phyloP scores from a whole-genome alignment of 2,113 vertebrate species.

The Xiphorhynchus elegans region DNA sequence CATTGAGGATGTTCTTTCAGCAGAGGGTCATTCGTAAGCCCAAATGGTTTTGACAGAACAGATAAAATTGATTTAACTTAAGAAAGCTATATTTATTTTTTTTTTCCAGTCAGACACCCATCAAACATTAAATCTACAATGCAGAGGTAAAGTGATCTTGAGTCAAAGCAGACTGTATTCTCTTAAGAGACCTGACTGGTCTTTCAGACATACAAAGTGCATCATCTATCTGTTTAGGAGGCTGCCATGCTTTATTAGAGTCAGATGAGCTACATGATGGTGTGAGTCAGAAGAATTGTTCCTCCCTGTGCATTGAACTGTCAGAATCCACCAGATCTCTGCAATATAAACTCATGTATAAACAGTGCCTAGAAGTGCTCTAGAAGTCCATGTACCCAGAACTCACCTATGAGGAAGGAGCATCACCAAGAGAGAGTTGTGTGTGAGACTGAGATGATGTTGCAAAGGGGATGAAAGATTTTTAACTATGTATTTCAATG shows the following conservation, averaged over 20 bases:
- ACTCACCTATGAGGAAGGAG: background rate
- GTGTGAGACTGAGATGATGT: background rate
- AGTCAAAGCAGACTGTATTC: background rate
- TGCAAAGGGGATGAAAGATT: background rate
- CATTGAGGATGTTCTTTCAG: background rate
- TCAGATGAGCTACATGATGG: background rate
- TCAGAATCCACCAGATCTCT: background rate
- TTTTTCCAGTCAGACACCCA: background rate
- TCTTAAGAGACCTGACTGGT: background rate
- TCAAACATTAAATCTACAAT: background rate
- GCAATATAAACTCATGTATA: background rate
- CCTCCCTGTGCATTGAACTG: background rate
- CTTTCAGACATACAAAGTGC: conserved; percentile 21
- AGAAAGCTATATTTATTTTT: background rate
- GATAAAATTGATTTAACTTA: background rate
- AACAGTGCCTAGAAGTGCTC: background rate
- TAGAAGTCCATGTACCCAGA: background rate
- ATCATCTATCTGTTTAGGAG: conserved; percentile 5
- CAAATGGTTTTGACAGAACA: background rate
- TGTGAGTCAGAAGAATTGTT: background rate
- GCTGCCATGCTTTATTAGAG: background rate
- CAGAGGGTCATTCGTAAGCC: background rate
- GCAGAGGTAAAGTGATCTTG: background rate
- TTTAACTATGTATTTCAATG: background rate
- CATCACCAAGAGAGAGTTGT: background rate